Percentiles rank a stretch among this genome's conserved stretches.
These are phyloP conservation scores for Vultur gryphus DNA, from an alignment of 2,797 vertebrate species.

Conservation along the genomic window DNA sequence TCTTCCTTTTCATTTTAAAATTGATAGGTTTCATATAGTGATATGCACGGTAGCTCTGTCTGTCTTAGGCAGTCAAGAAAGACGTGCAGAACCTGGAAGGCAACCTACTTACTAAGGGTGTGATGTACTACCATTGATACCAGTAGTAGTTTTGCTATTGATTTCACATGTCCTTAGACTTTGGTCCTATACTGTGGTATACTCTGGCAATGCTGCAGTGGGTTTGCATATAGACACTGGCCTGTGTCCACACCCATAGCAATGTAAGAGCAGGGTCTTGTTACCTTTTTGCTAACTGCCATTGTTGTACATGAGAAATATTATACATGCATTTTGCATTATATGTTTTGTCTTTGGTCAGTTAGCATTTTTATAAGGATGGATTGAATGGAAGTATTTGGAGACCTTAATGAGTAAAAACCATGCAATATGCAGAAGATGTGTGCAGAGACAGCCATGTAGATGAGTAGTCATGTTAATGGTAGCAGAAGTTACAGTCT, in stretches of 20 bases:
- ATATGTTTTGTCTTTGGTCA: not conserved
- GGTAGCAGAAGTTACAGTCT: not conserved
- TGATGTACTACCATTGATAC: not conserved
- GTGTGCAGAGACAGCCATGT: not conserved
- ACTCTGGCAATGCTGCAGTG: not conserved
- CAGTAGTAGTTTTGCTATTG: not conserved
- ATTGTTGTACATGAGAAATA: not conserved
- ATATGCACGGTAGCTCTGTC: accelerated
- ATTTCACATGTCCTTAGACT: not conserved
- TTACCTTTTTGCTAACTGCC: not conserved
- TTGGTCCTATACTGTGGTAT: not conserved
- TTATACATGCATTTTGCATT: not conserved
- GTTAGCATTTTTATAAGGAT: not conserved
- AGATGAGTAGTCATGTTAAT: not conserved
- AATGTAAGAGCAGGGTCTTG: not conserved
- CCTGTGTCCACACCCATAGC: accelerated
- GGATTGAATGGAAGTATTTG: not conserved
- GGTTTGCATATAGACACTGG: accelerated
- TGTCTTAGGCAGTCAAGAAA: not conserved
- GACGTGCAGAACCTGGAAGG: not conserved
- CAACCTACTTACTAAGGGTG: not conserved
- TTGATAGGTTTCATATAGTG: not conserved
- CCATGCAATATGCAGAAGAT: not conserved
- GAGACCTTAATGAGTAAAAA: not conserved
- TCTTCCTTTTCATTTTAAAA: not conserved